A percentile compares a stretch with the other conserved stretches of the same genome.
Evolutionary conservation across 1,140 invertebrate genomes (phyloP).

Genomic region (Bombus soroeensis): DNA sequence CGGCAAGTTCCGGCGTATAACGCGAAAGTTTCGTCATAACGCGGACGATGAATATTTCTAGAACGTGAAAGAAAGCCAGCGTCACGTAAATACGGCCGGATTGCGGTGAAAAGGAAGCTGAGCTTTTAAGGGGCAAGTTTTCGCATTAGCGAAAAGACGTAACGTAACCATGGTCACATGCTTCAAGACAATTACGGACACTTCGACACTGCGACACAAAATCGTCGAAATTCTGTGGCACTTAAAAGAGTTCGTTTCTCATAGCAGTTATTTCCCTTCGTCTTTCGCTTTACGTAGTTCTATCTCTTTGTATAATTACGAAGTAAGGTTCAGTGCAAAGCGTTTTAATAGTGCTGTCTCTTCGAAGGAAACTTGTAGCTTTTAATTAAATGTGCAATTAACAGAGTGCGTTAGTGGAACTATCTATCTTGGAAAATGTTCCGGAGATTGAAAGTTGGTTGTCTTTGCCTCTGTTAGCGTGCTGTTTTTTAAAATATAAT

Average conservation of each 20-base stretch:
- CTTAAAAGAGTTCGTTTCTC: background rate
- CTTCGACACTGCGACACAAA: background rate
- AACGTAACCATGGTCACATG: conserved; percentile 3
- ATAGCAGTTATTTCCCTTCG: background rate
- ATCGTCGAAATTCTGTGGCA: background rate
- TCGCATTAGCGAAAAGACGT: conserved; percentile 60
- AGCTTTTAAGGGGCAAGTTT: conserved; percentile 59
- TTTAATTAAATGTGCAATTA: background rate
- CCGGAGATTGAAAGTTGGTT: background rate
- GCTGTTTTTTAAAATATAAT: too few relatives aligned
- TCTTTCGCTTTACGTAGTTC: background rate
- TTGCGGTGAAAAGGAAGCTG: conserved; percentile 13
- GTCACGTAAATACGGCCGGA: conserved; percentile 35
- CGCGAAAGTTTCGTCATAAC: conserved; percentile 15
- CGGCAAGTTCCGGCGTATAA: background rate
- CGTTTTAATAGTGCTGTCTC: background rate
- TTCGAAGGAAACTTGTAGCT: background rate
- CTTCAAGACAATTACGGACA: conserved; percentile 13
- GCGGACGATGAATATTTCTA: conserved; percentile 42
- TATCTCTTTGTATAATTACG: background rate
- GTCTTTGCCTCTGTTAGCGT: background rate
- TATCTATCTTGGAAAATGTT: background rate
- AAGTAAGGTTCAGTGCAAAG: background rate
- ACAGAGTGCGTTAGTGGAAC: background rate
- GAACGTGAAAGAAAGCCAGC: conserved; percentile 16